Conservation (phyloP, 2,888 invertebrate species). For the Tiliacea citrago region DNA sequence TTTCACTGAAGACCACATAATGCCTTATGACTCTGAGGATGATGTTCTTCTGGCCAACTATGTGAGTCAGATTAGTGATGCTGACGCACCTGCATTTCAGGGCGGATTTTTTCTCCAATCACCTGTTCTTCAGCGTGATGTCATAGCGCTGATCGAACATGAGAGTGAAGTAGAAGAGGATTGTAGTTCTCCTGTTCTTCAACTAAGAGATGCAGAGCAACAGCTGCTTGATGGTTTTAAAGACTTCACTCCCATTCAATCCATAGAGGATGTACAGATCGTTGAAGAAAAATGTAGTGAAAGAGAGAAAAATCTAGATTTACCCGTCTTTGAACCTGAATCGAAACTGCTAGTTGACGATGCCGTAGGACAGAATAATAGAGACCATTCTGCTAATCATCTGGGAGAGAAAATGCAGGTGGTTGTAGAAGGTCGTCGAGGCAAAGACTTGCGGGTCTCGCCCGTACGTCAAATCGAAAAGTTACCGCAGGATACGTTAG, state of each 20-base stretch:
- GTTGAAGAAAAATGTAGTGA: slow-evolving; percentile 11
- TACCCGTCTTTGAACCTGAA: no score
- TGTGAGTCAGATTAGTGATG: slow-evolving; percentile 17
- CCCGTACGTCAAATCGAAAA: no score
- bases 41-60: slow-evolving; percentile 15
- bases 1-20: slow-evolving; percentile 35
- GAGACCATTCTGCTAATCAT: no score
- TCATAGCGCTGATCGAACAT: not conserved
- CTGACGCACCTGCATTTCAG: not conserved
- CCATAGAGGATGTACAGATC: slow-evolving; percentile 3
- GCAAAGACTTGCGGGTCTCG: no score
- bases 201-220: slow-evolving; percentile 5
- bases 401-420: no score
- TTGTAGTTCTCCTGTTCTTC: not conserved
- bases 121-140: slow-evolving; percentile 1
- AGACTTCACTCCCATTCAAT: slow-evolving; percentile 12
- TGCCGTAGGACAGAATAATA: no score
- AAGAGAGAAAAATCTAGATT: not conserved
- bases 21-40: slow-evolving; percentile 18
- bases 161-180: not conserved
- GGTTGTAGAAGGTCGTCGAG: no score
- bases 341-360: no score
- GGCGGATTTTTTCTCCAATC: not conserved
- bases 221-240: slow-evolving; percentile 5
- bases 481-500: no score